Percentiles rank a stretch among this genome's conserved stretches.
Conservation (phyloP, 2,113 vertebrate species). For the Ammodytes dubius region DNA sequence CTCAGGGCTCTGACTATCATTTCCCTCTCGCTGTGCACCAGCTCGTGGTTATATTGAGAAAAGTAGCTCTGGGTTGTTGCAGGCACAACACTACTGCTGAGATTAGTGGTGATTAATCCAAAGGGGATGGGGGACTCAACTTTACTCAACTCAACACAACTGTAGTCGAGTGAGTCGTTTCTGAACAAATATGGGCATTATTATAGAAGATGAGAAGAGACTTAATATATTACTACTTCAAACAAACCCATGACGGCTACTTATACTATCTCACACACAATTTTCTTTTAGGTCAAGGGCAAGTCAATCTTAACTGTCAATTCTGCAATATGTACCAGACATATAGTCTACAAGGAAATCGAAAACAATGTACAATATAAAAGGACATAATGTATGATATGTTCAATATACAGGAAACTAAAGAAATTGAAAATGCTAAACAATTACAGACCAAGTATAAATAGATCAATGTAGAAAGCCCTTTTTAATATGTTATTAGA, state of each 20-base stretch:
- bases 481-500: background rate
- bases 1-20: constrained; percentile 78
- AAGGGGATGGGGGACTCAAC: constrained; percentile 27
- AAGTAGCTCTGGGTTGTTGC: constrained; percentile 54
- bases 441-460: too few relatives aligned
- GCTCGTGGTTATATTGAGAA: constrained; percentile 66
- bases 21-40: constrained; percentile 72
- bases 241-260: background rate
- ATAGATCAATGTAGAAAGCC: too few relatives aligned
- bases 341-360: too few relatives aligned
- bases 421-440: too few relatives aligned
- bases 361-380: too few relatives aligned
- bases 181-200: constrained; percentile 15
- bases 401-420: too few relatives aligned
- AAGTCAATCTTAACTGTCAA: too few relatives aligned
- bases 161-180: constrained; percentile 22
- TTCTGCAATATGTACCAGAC: too few relatives aligned
- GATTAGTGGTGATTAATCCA: constrained; percentile 66
- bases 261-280: background rate
- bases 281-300: background rate
- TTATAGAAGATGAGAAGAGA: background rate
- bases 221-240: background rate
- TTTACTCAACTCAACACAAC: background rate
- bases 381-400: too few relatives aligned
- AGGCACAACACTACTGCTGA: constrained; percentile 43